phyloP scores from a whole-genome alignment of 1,140 invertebrate species.

The Panulirus ornatus region DNA sequence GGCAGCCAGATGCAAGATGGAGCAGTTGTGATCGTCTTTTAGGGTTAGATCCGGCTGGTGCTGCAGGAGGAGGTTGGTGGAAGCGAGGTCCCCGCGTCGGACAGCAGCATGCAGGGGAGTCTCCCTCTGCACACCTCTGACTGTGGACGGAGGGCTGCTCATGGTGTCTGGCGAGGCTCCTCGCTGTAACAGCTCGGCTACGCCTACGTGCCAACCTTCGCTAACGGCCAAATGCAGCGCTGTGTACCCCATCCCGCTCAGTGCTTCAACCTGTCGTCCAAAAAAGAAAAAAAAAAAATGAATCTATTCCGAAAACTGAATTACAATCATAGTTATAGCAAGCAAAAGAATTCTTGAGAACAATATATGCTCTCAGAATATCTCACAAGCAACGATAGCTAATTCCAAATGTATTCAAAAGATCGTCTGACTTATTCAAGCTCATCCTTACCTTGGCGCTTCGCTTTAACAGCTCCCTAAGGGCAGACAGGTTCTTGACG shows the following conservation, averaged over 20 bases:
- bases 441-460: slow-evolving; percentile 19
- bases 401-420: neutral
- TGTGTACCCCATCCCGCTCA: slow-evolving; percentile 17
- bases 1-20: slow-evolving; percentile 64
- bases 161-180: slow-evolving; percentile 60
- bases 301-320: neutral
- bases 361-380: too few relatives aligned
- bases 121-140: slow-evolving; percentile 52
- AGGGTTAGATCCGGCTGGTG: slow-evolving; percentile 36
- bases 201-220: slow-evolving; percentile 42
- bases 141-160: neutral
- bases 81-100: slow-evolving; percentile 23
- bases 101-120: slow-evolving; percentile 50
- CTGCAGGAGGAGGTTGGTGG: slow-evolving; percentile 9
- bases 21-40: slow-evolving; percentile 38
- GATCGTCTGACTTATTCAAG: neutral
- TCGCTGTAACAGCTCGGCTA: neutral
- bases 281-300: neutral
- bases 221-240: slow-evolving; percentile 33
- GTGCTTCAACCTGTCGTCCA: neutral
- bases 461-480: neutral
- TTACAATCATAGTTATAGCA: neutral
- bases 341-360: neutral
- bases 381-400: too few relatives aligned
- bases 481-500: neutral